Percentiles rank a stretch among this genome's conserved stretches.
phyloP scores from a whole-genome alignment of 2,113 vertebrate species.

The Pogonocichla stellata region DNA sequence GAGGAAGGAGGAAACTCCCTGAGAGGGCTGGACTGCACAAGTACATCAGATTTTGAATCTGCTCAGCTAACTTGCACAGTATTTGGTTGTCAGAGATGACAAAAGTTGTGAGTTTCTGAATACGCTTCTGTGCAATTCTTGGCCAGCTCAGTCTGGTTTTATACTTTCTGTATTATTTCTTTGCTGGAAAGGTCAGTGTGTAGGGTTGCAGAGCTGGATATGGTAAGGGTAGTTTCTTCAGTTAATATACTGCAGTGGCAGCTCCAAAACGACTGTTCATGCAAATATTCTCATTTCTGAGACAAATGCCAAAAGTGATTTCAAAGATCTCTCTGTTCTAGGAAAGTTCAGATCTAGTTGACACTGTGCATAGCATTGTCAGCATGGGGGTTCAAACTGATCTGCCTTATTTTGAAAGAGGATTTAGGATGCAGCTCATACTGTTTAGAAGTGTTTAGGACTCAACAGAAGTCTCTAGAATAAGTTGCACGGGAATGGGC shows the following conservation, averaged over 20 bases:
- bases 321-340: neutral
- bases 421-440: neutral
- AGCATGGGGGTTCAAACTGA: neutral
- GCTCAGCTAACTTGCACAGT: neutral
- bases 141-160: neutral
- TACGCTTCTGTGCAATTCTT: neutral
- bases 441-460: neutral
- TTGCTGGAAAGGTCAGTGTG: neutral
- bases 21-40: neutral
- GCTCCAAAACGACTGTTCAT: neutral
- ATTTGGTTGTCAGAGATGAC: neutral
- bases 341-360: neutral
- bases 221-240: neutral
- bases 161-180: neutral
- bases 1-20: neutral
- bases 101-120: neutral
- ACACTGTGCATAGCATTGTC: neutral
- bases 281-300: neutral
- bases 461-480: neutral
- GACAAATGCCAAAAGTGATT: neutral
- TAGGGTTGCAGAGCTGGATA: neutral
- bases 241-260: neutral
- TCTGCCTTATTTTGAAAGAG: neutral
- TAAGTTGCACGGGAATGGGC: neutral
- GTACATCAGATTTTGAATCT: neutral